Evolutionary conservation across 1,140 invertebrate species (phyloP).

Genomic region (Cotesia typhae): DNA sequence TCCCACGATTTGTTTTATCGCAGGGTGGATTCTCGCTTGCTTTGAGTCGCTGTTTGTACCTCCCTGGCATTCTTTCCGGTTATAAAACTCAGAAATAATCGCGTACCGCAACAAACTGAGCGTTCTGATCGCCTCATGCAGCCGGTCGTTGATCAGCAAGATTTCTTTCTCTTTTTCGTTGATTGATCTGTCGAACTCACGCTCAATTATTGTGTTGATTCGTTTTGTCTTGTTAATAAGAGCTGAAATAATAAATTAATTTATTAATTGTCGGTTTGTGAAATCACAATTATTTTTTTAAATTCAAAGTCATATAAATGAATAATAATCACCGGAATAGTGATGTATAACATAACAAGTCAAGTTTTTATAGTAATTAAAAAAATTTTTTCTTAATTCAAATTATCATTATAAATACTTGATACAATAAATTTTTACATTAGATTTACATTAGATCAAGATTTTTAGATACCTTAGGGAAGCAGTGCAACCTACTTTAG

Average conservation of each 20-base stretch:
- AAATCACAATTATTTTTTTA: too few relatives aligned
- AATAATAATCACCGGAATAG: too few relatives aligned
- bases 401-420: too few relatives aligned
- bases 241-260: constrained; percentile 46
- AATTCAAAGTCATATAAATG: too few relatives aligned
- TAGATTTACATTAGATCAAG: too few relatives aligned
- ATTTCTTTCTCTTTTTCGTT: constrained; percentile 66
- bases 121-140: constrained; percentile 70
- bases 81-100: constrained; percentile 75
- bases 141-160: constrained; percentile 68
- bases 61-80: constrained; percentile 68
- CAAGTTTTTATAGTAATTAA: too few relatives aligned
- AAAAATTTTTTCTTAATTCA: too few relatives aligned
- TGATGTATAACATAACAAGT: too few relatives aligned
- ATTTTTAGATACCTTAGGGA: too few relatives aligned
- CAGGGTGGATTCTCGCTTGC: constrained; percentile 77
- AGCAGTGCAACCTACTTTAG: too few relatives aligned
- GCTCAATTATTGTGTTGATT: constrained; percentile 61
- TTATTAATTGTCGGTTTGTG: neutral
- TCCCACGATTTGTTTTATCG: constrained; percentile 75
- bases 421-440: too few relatives aligned
- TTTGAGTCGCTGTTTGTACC: constrained; percentile 59
- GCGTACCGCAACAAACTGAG: constrained; percentile 78
- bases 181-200: constrained; percentile 69
- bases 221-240: constrained; percentile 53